phyloP scores from a whole-genome alignment of 1,140 invertebrate species.

The Philopotamus ludificatus region DNA sequence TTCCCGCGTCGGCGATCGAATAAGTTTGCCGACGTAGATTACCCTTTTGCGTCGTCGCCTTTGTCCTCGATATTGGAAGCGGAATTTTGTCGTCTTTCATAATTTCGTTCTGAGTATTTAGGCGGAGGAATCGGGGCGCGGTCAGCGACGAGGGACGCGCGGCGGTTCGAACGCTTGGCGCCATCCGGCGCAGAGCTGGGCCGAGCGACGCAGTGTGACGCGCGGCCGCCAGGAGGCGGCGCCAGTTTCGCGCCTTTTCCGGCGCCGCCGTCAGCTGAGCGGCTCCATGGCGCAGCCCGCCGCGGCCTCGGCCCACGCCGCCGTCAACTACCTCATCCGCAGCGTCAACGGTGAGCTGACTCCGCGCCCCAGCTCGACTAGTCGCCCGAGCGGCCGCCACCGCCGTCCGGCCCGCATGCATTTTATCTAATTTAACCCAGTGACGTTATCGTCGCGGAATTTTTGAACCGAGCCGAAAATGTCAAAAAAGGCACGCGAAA shows the following conservation, averaged over 20 bases:
- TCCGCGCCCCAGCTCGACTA: background rate
- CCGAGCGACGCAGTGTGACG: too few relatives aligned
- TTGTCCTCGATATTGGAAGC: too few relatives aligned
- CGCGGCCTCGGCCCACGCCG: background rate
- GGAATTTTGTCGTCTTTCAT: too few relatives aligned
- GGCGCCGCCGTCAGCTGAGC: conserved; percentile 45
- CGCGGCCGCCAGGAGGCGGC: conserved; percentile 11
- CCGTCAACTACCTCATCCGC: background rate
- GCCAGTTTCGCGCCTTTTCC: conserved; percentile 55
- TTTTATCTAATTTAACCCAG: too few relatives aligned
- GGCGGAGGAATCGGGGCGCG: too few relatives aligned
- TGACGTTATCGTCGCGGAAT: too few relatives aligned
- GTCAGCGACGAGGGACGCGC: background rate
- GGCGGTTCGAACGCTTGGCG: background rate
- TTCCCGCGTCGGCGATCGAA: too few relatives aligned
- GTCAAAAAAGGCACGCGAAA: too few relatives aligned
- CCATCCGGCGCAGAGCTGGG: conserved; percentile 1
- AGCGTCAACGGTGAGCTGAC: background rate
- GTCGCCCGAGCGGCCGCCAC: background rate
- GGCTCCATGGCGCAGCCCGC: background rate
- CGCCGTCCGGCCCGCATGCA: background rate
- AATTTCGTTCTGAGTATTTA: too few relatives aligned
- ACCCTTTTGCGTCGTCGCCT: too few relatives aligned
- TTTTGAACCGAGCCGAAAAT: too few relatives aligned
- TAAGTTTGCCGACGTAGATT: too few relatives aligned